Percentiles rank a stretch among this genome's conserved stretches.
Conservation (phyloP, 1,140 invertebrate species). For the Myzus persicae region DNA sequence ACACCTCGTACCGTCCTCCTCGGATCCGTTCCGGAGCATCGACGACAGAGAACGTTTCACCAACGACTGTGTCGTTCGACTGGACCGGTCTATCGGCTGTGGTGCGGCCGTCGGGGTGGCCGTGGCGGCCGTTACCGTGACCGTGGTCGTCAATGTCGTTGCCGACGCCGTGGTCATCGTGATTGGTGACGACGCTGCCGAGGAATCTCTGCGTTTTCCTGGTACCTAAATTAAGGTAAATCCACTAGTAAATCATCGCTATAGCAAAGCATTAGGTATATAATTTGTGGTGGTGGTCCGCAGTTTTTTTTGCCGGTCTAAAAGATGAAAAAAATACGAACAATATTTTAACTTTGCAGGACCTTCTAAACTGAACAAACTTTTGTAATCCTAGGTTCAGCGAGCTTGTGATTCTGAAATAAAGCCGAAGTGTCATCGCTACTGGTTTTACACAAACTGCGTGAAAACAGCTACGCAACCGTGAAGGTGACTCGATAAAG, state of each 20-base stretch:
- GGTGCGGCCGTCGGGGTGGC: background rate
- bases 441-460: background rate
- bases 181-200: background rate
- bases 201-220: constrained; percentile 25
- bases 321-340: background rate
- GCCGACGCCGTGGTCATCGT: background rate
- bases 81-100: background rate
- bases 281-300: background rate
- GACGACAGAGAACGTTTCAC: constrained; percentile 53
- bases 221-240: background rate
- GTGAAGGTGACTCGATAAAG: background rate
- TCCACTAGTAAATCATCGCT: background rate
- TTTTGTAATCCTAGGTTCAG: background rate
- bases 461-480: background rate
- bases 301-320: background rate
- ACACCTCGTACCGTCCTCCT: constrained; percentile 62
- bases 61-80: constrained; percentile 12
- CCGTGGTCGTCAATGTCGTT: background rate
- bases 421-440: background rate
- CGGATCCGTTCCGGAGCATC: constrained; percentile 61
- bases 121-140: too few relatives aligned
- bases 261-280: background rate
- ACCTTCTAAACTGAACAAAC: background rate
- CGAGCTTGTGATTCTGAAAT: background rate
- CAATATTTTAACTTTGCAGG: background rate